Evolutionary conservation across 2,113 vertebrate species (phyloP).

Genomic region (Ptychochromis oligacanthus): DNA sequence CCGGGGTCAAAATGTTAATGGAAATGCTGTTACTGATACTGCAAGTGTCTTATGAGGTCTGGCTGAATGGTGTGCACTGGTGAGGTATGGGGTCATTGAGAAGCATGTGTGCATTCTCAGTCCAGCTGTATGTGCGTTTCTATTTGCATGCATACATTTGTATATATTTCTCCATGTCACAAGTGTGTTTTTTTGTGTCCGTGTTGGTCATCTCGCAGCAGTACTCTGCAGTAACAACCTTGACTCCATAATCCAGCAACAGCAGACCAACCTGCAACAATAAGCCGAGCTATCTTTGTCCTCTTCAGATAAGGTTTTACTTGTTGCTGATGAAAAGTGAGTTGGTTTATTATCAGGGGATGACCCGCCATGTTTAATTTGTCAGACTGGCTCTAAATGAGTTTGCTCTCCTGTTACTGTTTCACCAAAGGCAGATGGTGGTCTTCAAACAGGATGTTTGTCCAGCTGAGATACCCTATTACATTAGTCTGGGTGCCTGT

Average conservation of each 20-base stretch:
- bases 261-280: background rate
- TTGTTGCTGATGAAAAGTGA: constrained; percentile 54
- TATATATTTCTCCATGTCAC: constrained; percentile 4
- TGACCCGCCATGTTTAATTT: constrained; percentile 49
- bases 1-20: constrained; percentile 44
- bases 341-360: constrained; percentile 43
- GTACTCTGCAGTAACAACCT: background rate
- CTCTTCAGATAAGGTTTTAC: constrained; percentile 26
- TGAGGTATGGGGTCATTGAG: constrained; percentile 21
- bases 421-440: constrained; percentile 72
- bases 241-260: background rate
- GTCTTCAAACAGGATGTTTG: constrained; percentile 75
- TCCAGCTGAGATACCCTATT: constrained; percentile 57
- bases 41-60: constrained; percentile 31
- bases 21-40: constrained; percentile 44
- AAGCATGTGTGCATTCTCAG: background rate
- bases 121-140: constrained; percentile 4
- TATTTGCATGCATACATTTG: constrained; percentile 3
- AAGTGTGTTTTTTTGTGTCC: background rate
- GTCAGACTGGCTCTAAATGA: constrained; percentile 47
- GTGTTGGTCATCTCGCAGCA: background rate
- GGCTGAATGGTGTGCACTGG: constrained; percentile 6
- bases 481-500: constrained; percentile 22
- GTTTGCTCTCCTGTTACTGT: constrained; percentile 73
- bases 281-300: background rate